phyloP scores from a whole-genome alignment of 2,888 invertebrate species.

The Deroplatys truncata region DNA sequence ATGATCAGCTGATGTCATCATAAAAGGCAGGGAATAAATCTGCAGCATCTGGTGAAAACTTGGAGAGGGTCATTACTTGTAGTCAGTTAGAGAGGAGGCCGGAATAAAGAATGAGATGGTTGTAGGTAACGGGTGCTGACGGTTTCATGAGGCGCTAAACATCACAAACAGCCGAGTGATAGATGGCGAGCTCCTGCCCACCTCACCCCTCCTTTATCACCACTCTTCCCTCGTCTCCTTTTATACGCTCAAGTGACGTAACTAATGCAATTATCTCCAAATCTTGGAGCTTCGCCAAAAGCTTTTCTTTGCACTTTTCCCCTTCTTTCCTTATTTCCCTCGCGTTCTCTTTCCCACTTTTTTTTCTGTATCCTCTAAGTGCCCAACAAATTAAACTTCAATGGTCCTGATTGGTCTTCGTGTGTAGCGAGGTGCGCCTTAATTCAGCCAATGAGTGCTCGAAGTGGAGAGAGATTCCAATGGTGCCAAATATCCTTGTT shows the following conservation, averaged over 20 bases:
- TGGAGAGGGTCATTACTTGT: neutral
- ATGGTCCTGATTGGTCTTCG: neutral
- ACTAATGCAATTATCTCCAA: slow-evolving; percentile 29
- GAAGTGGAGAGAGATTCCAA: neutral
- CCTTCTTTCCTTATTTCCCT: neutral
- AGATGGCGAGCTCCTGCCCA: neutral
- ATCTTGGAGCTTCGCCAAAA: slow-evolving; percentile 14
- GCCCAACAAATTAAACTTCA: neutral
- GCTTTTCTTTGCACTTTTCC: neutral
- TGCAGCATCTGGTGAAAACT: neutral
- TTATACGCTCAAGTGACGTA: slow-evolving; percentile 28
- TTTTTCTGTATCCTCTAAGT: neutral
- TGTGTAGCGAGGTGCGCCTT: neutral
- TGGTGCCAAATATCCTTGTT: too few species aligned
- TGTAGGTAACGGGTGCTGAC: neutral
- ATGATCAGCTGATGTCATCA: neutral
- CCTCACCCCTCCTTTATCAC: neutral
- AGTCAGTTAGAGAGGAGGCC: neutral
- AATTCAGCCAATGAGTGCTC: neutral
- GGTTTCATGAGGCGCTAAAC: slow-evolving; percentile 6
- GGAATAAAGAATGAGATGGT: neutral
- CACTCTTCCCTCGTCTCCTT: slow-evolving; percentile 10
- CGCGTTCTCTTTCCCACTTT: neutral
- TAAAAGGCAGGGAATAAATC: neutral
- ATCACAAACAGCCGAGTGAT: slow-evolving; percentile 1